Base-by-base conservation (phyloP, 2,113 vertebrate species). In the Zosterops hypoxanthus region DNA sequence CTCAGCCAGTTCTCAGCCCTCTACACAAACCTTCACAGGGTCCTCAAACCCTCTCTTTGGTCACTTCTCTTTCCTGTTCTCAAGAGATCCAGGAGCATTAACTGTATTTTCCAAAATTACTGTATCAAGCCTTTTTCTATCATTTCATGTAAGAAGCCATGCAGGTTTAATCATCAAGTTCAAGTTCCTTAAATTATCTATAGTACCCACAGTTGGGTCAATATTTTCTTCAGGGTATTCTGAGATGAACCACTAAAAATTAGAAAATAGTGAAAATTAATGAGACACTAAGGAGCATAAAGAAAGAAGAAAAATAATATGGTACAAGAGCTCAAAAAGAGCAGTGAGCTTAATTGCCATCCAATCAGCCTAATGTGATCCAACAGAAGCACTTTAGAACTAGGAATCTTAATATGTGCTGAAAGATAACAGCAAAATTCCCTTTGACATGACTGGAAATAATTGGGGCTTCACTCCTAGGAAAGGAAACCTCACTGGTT, bases 401-500 rank as follows among this genome's bases (percentile, higher is more conserved):
- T 13, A 44, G 8, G 33, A 90, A 82, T 60, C 22, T 31, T 82
- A 75, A 36, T 26, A 65, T 25, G 17, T 22, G 46, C 46, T 78
- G 44, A 73, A 90, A 76, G 10, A 52, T 11, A 88, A 69, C 17
- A 18, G 36, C 5, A 42, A 80, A 85, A 82, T 77, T 85, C 44
- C n/a, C 25, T 63, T 44, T 83, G 56, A 57, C 12, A 7, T 57
- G 50, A 86, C 42, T 77, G 39, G 44, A 64, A 88, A 90, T 12
- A 5, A 57, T 59, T 23, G 55, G 29, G 28, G 6, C 6, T 81
- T 65, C 0, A 0, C 9, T 75, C 8, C 12, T 57, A 23, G 6
- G 16, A 86, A 73, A 78, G 29, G 16, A 90, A 88, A 47, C 5
- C 18, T 92, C 24, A 14, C 20, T 42, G 2, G 4, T 59, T 86